Conservation (phyloP, 2,797 vertebrate species). For the Sarcophilus harrisii region DNA sequence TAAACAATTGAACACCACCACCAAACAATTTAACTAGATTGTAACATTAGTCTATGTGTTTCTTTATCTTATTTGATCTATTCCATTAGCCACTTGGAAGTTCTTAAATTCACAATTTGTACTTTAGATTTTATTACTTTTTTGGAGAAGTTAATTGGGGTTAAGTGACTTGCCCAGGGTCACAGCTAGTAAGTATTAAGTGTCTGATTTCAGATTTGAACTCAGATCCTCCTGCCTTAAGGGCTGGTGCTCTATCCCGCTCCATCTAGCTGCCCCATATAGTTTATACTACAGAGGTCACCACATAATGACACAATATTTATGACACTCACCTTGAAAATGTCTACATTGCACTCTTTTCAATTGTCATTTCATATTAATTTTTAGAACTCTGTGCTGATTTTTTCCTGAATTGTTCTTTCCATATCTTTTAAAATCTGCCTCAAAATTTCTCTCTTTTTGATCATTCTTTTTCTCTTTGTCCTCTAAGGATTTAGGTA, state of each 20-base stretch:
- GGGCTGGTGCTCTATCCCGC: no score
- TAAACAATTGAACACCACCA: neutral
- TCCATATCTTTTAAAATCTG: neutral
- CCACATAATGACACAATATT: neutral
- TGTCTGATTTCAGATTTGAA: no score
- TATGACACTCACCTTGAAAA: neutral
- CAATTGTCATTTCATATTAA: neutral
- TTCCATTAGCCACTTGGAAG: neutral
- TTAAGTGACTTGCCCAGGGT: no score
- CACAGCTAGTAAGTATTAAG: no score
- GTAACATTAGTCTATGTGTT: neutral
- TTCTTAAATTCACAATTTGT: slow-evolving; percentile 24
- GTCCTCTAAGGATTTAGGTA: neutral
- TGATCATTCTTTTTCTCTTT: neutral
- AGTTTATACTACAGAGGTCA: neutral
- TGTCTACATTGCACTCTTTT: neutral
- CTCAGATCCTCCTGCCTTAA: no score
- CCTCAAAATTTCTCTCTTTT: neutral
- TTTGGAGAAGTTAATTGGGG: no score
- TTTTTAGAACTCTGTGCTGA: slow-evolving; percentile 1
- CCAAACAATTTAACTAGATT: neutral
- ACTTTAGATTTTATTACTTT: neutral
- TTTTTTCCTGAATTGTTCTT: neutral
- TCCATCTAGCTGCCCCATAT: no score
- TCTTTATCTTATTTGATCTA: neutral